Evolutionary conservation across 2,797 vertebrate species (phyloP).

Genomic region (Semaprochilodus insignis): DNA sequence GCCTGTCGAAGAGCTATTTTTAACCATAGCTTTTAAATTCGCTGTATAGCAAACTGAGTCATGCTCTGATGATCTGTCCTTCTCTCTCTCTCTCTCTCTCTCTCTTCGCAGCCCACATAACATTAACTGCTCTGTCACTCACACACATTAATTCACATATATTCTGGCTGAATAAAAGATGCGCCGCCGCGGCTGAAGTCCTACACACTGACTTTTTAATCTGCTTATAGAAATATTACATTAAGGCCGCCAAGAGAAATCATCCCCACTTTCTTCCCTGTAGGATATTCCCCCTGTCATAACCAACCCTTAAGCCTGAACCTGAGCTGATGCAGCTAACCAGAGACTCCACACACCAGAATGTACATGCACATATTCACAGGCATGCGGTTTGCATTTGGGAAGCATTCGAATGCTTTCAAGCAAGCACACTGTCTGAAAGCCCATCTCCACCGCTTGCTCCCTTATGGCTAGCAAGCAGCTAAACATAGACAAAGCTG

Average conservation of each 20-base stretch:
- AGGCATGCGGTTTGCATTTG: not conserved
- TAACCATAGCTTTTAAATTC: constrained; percentile 74
- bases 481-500: constrained; percentile 23
- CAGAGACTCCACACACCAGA: not conserved
- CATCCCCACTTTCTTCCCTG: not conserved
- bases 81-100: constrained; percentile 40
- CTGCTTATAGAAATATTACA: not conserved
- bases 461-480: not conserved
- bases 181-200: not conserved
- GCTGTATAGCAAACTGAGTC: constrained; percentile 68
- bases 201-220: constrained; percentile 12
- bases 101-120: not conserved
- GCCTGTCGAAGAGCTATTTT: constrained; percentile 73
- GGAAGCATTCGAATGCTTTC: constrained; percentile 7
- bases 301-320: not conserved
- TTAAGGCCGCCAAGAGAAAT: constrained; percentile 15
- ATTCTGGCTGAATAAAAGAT: not conserved
- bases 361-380: not conserved
- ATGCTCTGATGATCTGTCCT: constrained; percentile 61
- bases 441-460: not conserved
- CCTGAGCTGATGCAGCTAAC: not conserved
- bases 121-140: constrained; percentile 15
- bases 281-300: not conserved
- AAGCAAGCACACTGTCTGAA: constrained; percentile 12
- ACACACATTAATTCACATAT: not conserved